phyloP scores from a whole-genome alignment of 1,140 invertebrate genomes.

The Asobara japonica region DNA sequence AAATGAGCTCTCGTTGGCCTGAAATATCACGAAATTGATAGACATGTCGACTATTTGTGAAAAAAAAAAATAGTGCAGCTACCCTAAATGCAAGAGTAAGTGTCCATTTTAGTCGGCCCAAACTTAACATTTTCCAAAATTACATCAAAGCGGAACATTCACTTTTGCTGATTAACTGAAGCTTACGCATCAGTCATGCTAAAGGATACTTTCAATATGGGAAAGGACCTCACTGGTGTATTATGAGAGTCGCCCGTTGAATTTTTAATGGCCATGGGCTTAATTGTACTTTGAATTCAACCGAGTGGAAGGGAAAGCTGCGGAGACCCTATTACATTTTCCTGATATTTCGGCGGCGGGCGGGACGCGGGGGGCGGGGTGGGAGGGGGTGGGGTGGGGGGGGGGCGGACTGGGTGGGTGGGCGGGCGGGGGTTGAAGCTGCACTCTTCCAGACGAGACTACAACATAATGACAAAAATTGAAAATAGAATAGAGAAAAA shows the following conservation, averaged over 20 bases:
- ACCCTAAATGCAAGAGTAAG: no score
- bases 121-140: background rate
- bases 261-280: constrained; percentile 51
- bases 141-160: background rate
- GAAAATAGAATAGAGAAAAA: no score
- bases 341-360: constrained; percentile 14
- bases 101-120: no score
- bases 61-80: no score
- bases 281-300: constrained; percentile 54
- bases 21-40: background rate
- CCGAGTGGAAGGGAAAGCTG: constrained; percentile 35
- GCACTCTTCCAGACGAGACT: background rate
- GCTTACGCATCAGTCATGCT: background rate
- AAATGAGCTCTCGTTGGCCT: no score
- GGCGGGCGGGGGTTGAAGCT: constrained; percentile 10
- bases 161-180: background rate
- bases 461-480: background rate
- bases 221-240: constrained; percentile 37
- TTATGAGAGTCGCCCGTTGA: constrained; percentile 43
- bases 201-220: constrained; percentile 22
- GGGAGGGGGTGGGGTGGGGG: constrained; percentile 17
- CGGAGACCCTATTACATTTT: constrained; percentile 16
- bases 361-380: constrained; percentile 18
- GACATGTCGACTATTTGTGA: no score
- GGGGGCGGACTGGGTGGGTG: constrained; percentile 21